Percentiles rank a stretch among this genome's conserved stretches.
phyloP scores from a whole-genome alignment of 2,888 invertebrate species.

The Drosophila maculinotata region DNA sequence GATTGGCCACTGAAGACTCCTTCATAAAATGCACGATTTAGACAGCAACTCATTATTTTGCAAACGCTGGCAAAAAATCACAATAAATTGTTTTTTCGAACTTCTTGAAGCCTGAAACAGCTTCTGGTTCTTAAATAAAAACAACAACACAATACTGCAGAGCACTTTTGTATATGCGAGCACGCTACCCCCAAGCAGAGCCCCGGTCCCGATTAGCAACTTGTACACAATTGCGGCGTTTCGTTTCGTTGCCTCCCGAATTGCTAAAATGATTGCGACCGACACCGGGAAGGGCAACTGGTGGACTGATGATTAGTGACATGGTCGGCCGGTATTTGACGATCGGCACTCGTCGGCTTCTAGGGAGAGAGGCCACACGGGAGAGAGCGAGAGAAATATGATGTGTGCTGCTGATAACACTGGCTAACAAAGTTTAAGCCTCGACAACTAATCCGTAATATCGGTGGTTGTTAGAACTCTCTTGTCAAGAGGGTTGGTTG shows the following conservation, averaged over 20 bases:
- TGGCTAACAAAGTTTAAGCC: slow-evolving; percentile 16
- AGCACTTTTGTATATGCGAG: slow-evolving; percentile 7
- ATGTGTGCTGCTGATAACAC: slow-evolving; percentile 17
- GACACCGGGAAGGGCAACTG: slow-evolving; percentile 27
- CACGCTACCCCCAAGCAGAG: background rate
- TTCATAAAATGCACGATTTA: background rate
- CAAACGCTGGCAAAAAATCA: background rate
- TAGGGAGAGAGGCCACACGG: slow-evolving; percentile 14
- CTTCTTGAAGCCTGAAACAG: slow-evolving; percentile 28
- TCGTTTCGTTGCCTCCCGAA: slow-evolving; percentile 20
- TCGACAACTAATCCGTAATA: too few species aligned
- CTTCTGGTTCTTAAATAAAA: slow-evolving; percentile 16
- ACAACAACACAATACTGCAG: slow-evolving; percentile 23
- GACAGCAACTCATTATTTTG: slow-evolving; percentile 18
- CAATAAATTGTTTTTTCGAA: slow-evolving; percentile 18
- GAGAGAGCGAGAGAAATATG: slow-evolving; percentile 16
- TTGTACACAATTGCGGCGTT: slow-evolving; percentile 9
- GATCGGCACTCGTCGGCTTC: slow-evolving; percentile 25
- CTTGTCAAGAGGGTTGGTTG: too few species aligned
- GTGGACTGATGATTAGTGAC: slow-evolving; percentile 36
- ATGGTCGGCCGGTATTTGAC: slow-evolving; percentile 13
- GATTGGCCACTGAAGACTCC: slow-evolving; percentile 9
- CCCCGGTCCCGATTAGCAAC: too few species aligned
- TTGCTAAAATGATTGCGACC: slow-evolving; percentile 41
- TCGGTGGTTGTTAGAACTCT: too few species aligned